Evolutionary conservation across 2,797 vertebrate genomes (phyloP), one percentile per base, ranked within the genome.

Genomic region (Erithacus rubecula): DNA sequence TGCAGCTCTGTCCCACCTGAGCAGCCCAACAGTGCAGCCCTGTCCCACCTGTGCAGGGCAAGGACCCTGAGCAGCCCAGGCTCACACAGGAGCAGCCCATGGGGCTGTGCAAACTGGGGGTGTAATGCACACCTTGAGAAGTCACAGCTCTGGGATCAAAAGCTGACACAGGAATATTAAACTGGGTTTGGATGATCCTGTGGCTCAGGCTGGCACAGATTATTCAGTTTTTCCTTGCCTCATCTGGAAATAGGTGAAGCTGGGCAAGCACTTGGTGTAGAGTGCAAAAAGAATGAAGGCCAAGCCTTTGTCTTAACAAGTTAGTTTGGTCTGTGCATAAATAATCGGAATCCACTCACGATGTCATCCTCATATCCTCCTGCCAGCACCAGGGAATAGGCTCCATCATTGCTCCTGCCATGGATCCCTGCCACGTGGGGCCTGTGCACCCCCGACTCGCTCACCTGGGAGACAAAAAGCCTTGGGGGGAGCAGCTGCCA

Each of bases 321-420:
- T 12, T n/a, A 0, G 2, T 12, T 19, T 58, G 52, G 52, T 53
- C 16, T 85, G 44, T 55, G 22, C 16, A n/a, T 10, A 72, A 85
- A 39, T 24, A 89, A 63, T 3, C 9, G 55, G 37, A 41, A 13
- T n/a, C 27, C 71, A 95, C 98, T 94, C 96, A 99, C 99, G 95
- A 99, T 98, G 16, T 99, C 99, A n/a, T 99, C 99, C 85, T 99
- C 99, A 22, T 99, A 99, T 30, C 99, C 99, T 72, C 99, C 99
- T 3, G 99, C 99, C 92, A 99, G 98, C 32, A 99, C 99, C 93
- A 99, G 79, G 46, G 99, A 99, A 71, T 98, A 99, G 20, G 99
- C 98, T 0, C 99, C 99, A 1, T 99, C 99, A 0, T 98, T 99
- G 97, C 99, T 99, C 39, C 99, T 97, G 87, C 99, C 99, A 0